phyloP scores from a whole-genome alignment of 2,113 vertebrate species.

The Heteronetta atricapilla region DNA sequence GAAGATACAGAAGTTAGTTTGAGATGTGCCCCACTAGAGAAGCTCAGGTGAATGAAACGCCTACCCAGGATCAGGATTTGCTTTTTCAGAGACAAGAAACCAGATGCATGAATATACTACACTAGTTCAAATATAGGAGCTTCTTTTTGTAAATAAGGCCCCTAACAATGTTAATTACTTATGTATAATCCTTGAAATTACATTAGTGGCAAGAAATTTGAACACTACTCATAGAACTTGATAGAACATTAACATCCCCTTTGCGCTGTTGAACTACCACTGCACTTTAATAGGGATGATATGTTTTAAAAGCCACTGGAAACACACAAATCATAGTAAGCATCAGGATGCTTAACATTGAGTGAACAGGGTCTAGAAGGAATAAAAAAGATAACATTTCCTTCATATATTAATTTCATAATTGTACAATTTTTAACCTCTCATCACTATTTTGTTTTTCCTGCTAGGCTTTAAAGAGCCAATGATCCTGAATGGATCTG shows the following conservation, averaged over 20 bases:
- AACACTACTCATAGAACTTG: not conserved
- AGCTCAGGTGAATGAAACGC: not conserved
- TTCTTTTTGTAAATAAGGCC: not conserved
- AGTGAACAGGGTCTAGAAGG: not conserved
- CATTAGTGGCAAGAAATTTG: not conserved
- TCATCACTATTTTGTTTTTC: not conserved
- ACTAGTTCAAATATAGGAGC: not conserved
- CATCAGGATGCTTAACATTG: not conserved
- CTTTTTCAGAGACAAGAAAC: not conserved
- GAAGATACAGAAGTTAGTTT: not conserved
- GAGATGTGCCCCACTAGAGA: not conserved
- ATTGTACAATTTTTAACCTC: not conserved
- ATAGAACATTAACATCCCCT: not conserved
- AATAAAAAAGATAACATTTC: not conserved
- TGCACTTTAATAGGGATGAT: not conserved
- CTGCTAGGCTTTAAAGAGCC: not conserved
- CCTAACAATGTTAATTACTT: not conserved
- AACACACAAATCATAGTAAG: not conserved
- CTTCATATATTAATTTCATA: not conserved
- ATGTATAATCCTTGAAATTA: not conserved
- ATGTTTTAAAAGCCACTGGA: not conserved
- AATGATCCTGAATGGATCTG: not conserved
- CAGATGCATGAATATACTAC: not conserved
- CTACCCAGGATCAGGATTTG: not conserved
- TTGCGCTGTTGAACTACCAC: not conserved